phyloP scores from a whole-genome alignment of 2,113 vertebrate species.

The Rhombomys opimus region DNA sequence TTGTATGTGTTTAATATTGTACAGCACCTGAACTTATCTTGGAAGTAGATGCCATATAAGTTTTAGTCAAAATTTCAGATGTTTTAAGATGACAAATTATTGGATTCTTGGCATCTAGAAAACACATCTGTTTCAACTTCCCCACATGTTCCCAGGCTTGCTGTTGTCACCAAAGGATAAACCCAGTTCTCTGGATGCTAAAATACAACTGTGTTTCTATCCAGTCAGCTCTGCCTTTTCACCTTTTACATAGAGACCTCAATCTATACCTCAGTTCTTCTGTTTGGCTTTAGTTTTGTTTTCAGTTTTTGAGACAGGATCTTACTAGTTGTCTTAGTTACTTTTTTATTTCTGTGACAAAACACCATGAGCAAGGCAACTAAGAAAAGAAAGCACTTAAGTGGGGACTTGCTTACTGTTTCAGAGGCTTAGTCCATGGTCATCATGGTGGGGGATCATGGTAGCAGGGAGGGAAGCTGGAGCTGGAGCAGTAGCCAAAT shows the following conservation, averaged over 20 bases:
- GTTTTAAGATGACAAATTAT: slow-evolving; percentile 40
- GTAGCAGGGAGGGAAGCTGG: background rate
- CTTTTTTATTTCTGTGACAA: background rate
- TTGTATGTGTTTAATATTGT: slow-evolving; percentile 26
- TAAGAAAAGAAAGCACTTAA: background rate
- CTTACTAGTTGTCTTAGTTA: background rate
- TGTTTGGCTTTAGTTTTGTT: background rate
- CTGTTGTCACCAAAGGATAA: slow-evolving; percentile 3
- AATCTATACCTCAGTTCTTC: background rate
- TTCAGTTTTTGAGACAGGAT: background rate
- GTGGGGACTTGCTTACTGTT: background rate
- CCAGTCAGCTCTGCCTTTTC: slow-evolving; percentile 27
- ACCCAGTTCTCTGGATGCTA: background rate
- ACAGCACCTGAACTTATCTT: slow-evolving; percentile 15
- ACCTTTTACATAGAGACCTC: background rate
- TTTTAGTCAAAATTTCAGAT: slow-evolving; percentile 43
- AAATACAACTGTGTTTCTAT: slow-evolving; percentile 3
- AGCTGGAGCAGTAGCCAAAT: background rate
- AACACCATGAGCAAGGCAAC: background rate
- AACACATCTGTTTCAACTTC: background rate
- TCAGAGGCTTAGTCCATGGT: background rate
- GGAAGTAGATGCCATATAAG: background rate
- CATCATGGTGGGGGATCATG: background rate
- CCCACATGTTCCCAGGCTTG: background rate
- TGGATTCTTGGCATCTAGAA: slow-evolving; percentile 41